Evolutionary conservation across 2,797 vertebrate genomes (phyloP).

Genomic region (Anisognathus igniventris): DNA sequence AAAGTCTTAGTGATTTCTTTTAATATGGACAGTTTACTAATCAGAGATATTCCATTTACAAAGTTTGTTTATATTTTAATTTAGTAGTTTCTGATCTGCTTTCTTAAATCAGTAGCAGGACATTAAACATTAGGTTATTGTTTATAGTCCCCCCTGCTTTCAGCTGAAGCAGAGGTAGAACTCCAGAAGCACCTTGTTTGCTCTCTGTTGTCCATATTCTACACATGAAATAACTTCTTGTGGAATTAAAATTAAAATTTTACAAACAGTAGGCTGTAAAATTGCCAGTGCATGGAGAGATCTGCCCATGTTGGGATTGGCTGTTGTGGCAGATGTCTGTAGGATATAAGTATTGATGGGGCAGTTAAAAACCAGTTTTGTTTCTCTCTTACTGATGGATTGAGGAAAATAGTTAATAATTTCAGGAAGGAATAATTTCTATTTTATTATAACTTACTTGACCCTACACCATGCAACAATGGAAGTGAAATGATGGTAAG

Average conservation of each 20-base stretch:
- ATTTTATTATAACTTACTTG: not conserved
- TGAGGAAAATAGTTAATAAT: not conserved
- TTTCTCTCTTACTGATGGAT: not conserved
- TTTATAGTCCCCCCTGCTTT: not conserved
- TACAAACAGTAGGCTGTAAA: not conserved
- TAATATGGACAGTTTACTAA: not conserved
- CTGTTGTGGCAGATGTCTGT: not conserved
- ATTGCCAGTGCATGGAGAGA: not conserved
- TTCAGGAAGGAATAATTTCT: not conserved
- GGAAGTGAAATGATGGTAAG: not conserved
- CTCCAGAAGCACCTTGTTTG: not conserved
- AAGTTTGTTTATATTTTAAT: not conserved
- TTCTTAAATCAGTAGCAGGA: not conserved
- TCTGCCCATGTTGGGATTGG: not conserved
- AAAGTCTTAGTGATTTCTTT: not conserved
- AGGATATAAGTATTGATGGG: not conserved
- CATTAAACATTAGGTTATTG: not conserved
- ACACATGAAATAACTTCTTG: not conserved
- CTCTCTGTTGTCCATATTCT: not conserved
- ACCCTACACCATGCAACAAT: not conserved
- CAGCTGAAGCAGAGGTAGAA: not conserved
- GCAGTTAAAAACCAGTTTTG: not conserved
- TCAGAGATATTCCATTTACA: not conserved
- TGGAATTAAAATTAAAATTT: not conserved
- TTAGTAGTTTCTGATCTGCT: not conserved